Conservation (phyloP, 2,888 invertebrate species). For the Pelosia muscerda region DNA sequence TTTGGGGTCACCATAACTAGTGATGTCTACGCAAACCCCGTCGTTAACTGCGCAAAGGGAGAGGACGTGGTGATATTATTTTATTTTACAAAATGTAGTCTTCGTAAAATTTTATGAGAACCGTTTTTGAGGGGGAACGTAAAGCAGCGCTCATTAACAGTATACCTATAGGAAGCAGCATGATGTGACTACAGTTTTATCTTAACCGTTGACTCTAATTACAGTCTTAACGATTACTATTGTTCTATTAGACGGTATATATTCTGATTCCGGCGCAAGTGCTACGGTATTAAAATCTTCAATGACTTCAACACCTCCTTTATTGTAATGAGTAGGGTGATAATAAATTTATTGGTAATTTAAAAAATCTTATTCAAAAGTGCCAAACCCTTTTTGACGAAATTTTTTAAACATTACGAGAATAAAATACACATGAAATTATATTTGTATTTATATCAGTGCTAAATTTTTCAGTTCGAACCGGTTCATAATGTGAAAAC, state of each 20-base stretch:
- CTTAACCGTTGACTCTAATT: conserved; percentile 75
- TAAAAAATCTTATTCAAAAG: conserved; percentile 19
- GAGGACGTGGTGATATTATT: conserved; percentile 61
- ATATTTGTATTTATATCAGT: background rate
- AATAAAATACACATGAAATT: conserved; percentile 20
- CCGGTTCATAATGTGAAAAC: background rate
- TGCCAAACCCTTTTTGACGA: conserved; percentile 13
- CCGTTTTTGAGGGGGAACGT: conserved; percentile 67
- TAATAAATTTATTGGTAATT: conserved; percentile 8
- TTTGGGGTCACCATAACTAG: conserved; percentile 53
- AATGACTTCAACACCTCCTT: conserved; percentile 14
- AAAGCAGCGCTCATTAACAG: conserved; percentile 68
- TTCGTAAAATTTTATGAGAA: conserved; percentile 78
- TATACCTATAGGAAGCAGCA: conserved; percentile 61
- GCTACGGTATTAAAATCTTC: conserved; percentile 42
- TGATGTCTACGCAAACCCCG: conserved; percentile 55
- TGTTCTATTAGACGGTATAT: conserved; percentile 58
- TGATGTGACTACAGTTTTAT: conserved; percentile 57
- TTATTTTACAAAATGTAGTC: conserved; percentile 79
- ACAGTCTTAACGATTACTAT: conserved; percentile 67
- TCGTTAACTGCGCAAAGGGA: conserved; percentile 59
- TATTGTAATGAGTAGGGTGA: conserved; percentile 20
- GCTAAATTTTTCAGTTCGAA: too few species aligned
- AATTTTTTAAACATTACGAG: conserved; percentile 9
- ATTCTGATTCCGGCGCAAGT: conserved; percentile 49